Evolutionary conservation across 1,140 invertebrate genomes (phyloP).

Genomic region (Leguminivora glycinivorella): DNA sequence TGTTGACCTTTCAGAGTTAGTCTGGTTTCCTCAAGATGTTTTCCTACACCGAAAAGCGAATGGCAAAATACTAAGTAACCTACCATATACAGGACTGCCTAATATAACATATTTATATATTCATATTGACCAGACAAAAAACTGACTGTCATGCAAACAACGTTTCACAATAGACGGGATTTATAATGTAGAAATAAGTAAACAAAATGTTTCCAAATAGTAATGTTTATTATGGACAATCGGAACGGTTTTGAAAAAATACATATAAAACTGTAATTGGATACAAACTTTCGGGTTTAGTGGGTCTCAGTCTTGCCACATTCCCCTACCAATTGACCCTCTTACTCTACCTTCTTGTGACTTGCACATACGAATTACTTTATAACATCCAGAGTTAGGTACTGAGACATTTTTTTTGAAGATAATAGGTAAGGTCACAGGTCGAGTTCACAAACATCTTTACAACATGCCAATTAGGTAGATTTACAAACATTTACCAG

Average conservation of each 20-base stretch:
- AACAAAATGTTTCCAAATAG: slow-evolving; percentile 26
- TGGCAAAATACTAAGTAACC: no score
- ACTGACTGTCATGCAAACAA: no score
- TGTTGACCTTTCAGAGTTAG: no score
- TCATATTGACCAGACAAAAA: no score
- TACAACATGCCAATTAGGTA: no score
- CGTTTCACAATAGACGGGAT: not conserved
- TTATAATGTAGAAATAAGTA: not conserved
- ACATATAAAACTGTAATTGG: slow-evolving; percentile 53
- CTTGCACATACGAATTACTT: slow-evolving; percentile 14
- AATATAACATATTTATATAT: no score
- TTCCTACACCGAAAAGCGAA: no score
- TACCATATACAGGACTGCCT: no score
- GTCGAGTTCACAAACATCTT: no score
- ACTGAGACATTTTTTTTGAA: not conserved
- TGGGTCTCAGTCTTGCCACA: slow-evolving; percentile 61
- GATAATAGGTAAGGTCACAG: slow-evolving; percentile 10
- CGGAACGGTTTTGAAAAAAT: slow-evolving; percentile 66
- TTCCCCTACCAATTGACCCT: slow-evolving; percentile 65
- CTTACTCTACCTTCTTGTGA: slow-evolving; percentile 18
- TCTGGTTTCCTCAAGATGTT: no score
- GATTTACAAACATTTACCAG: no score
- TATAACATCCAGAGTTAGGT: slow-evolving; percentile 5
- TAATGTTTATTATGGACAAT: slow-evolving; percentile 63
- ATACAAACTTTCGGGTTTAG: slow-evolving; percentile 49